Evolutionary conservation across 2,888 invertebrate genomes (phyloP), one percentile per base, ranked within the genome.

Genomic region (Xestobium rufovillosum): DNA sequence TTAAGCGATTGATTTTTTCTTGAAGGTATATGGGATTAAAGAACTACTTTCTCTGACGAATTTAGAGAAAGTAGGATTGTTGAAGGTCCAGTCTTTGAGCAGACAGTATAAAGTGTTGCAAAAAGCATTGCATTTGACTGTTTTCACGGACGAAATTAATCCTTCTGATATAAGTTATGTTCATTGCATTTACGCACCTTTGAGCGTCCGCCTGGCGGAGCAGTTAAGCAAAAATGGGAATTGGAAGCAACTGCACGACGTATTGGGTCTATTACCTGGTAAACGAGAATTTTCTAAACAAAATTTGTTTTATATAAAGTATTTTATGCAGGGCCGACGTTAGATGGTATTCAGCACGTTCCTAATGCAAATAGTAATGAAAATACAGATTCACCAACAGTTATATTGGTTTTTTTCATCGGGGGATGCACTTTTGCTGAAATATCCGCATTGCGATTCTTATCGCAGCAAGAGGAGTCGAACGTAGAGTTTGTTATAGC

Each of bases 341-440:
- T 81, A 17, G 81, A 81, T 52, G 80, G 80, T 51, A 71, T 76
- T 1, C 78, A 78, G 6, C 31, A 49, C 12, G 43, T 56, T 8
- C 38, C 50, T 3, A 19, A 19, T 19, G 6, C 23, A 19, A 8
- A 6, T 19, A 19, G 6, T 19, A 6, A 6, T 19, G 55, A 66
- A 27, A 55, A 52, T 38, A 43, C 53, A 1, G 77, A 83, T 48
- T 72, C 73, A 25, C 75, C 80, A 0, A 71, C 73, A 47, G 82
- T 91, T 2, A 80, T 94, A 4, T 69, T 97, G 1, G 90, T 98
- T 1, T 91, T 95, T 64, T 95, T 96, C 60, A 80, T 98, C 10
- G 98, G 98, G 3, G 98, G 98, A 0, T 90, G 95, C 59, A 98
- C 97, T 0, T 91, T 83, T 67, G 90, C 95, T 2, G 98, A 98